Evolutionary conservation across 2,797 vertebrate genomes (phyloP), one percentile per base, ranked within the genome.

Genomic region (Lates japonicus): DNA sequence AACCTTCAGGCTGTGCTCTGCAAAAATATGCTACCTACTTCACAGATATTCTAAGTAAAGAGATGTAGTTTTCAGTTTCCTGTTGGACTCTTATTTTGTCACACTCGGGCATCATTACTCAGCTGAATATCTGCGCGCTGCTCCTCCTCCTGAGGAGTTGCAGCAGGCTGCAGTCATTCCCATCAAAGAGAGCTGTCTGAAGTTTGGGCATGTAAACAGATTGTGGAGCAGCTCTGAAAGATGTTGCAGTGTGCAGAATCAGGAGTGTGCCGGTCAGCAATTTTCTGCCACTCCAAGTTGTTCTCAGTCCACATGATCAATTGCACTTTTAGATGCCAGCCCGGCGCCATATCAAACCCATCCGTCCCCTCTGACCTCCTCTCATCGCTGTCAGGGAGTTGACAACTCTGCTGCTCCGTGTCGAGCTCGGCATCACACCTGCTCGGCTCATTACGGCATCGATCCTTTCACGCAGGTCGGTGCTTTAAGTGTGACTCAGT

Each of bases 401-500:
- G 69, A 76, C 84, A 76, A 70, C 74, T 46, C 58, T 55, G 72
- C 74, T 70, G 44, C 80, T 68, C 52, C 11, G 73, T 68, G 60
- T 61, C 48, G 13, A 60, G 35, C 69, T 79, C 8, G 1, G 49
- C 51, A 52, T 82, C 62, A n/a, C 69, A n/a, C 54, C 55, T 60
- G 46, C 58, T 48, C 22, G 42, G 49, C 51, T 87, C 78, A 61
- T 80, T 83, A 66, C 59, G 42, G 57, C 74, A 74, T 81, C 0
- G 52, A 83, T 84, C 65, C 17, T 14, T 55, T 59, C 20, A 4
- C 37, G 37, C 76, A 9, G 76, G 67, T 49, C 10, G 2, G 69
- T 66, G 76, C 76, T 89, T 86, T 42, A 63, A 73, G 71, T 68
- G 48, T 75, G 82, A 82, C 69, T 83, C 85, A 48, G 48, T 58